Base-by-base conservation (phyloP, 1,140 invertebrate genomes). In the Piezodorus guildinii region DNA sequence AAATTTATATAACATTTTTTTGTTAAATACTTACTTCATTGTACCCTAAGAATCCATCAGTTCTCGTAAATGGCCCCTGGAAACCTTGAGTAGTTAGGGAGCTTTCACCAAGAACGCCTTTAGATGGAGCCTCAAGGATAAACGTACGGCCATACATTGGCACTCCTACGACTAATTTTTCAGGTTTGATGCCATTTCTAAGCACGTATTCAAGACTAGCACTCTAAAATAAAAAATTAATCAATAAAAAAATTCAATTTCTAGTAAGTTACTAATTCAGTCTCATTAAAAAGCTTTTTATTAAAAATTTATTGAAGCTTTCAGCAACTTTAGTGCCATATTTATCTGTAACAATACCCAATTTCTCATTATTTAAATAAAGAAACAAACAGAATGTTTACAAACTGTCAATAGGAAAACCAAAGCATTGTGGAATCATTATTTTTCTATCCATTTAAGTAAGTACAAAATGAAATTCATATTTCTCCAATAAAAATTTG, bases 61-160 rank as follows among this genome's bases (percentile, higher is more conserved):
- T 85, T n/a, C 78, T 76, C 0, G 89, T 94, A 66, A 80, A 89
- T 1, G 85, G 85, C 2, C 91, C 91, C 64, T 79, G 76, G 71
- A 88, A 85, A 2, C 87, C 87, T 3, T 73, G 73, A 3, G 76
- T 77, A 19, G 59, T 23, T 17, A 21, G 16, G 1, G 79, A 78
- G 1, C 71, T 46, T 27, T 80, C 74, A 17, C 79, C 79, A 0
- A 80, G 66, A 68, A 72, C 73, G 27, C 73, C 76, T 65, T 73
- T 74, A 74, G 52, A 70, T 69, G 66, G 74, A 70, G 60, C 70
- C 60, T 6, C 70, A 8, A 86, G 71, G 9, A 86, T 74, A 72
- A 91, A 96, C 6, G 85, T 86, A 34, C 88, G 78, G 2, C 91
- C 92, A 69, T 94, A 94, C 69, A 90, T 82, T 0, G 90, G 85